Conservation (phyloP, 2,888 invertebrate genomes). For the Tigriopus californicus region DNA sequence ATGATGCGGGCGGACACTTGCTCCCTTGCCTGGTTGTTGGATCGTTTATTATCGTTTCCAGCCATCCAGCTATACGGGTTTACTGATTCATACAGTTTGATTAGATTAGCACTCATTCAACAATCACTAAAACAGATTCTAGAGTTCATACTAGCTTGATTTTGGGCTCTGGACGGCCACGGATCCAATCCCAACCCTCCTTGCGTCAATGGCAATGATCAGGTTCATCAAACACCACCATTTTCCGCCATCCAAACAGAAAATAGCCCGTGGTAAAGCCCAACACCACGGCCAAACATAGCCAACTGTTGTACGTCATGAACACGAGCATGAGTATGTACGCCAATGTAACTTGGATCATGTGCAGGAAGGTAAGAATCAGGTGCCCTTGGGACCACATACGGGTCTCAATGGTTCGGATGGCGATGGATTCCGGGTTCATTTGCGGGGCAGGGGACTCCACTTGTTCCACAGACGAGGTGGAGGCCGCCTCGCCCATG, state of each 20-base stretch:
- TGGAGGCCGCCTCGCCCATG: background rate
- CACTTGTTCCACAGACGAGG: background rate
- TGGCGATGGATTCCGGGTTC: background rate
- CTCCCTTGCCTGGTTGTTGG: too few relatives aligned
- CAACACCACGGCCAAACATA: constrained; percentile 67
- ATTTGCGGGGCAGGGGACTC: background rate
- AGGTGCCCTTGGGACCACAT: constrained; percentile 66
- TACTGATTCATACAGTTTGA: too few relatives aligned
- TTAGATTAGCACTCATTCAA: too few relatives aligned
- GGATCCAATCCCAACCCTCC: too few relatives aligned
- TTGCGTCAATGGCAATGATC: constrained; percentile 67
- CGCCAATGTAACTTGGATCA: constrained; percentile 60
- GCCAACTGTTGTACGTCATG: constrained; percentile 91
- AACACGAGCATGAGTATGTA: constrained; percentile 90
- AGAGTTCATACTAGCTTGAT: too few relatives aligned
- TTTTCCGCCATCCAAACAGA: constrained; percentile 86
- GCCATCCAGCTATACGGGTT: too few relatives aligned
- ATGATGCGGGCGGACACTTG: too few relatives aligned
- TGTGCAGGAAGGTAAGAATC: constrained; percentile 69
- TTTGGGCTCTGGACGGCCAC: too few relatives aligned
- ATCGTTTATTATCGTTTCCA: too few relatives aligned
- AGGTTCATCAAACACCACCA: constrained; percentile 76
- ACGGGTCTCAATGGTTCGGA: constrained; percentile 13
- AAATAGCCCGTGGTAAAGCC: constrained; percentile 85
- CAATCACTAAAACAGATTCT: too few relatives aligned